These are phyloP conservation scores for Ascidia mentula DNA, from an alignment of 23 tunicate species.

Conservation along the genomic window DNA sequence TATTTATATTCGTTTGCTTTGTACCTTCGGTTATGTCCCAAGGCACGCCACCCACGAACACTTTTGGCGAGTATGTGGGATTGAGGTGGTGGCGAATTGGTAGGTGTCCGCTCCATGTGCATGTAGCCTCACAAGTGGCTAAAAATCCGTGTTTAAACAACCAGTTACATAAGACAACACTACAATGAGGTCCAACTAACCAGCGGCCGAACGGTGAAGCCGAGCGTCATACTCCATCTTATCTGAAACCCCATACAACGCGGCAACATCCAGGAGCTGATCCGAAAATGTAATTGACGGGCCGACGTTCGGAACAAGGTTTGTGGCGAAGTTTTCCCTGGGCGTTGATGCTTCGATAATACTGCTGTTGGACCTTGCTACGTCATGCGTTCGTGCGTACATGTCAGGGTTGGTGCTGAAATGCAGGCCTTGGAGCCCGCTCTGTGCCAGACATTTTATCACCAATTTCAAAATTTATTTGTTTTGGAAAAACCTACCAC, in stretches of 20 bases:
- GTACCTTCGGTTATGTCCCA: conserved; percentile 96
- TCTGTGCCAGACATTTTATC: conserved; percentile 18
- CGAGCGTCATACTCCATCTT: conserved; percentile 94
- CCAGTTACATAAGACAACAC: background rate
- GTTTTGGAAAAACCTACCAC: no score
- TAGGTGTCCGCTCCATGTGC: conserved; percentile 87
- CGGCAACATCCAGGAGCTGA: conserved; percentile 80
- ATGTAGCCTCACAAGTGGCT: conserved; percentile 91
- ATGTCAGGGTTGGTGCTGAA: conserved; percentile 50
- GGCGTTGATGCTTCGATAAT: conserved; percentile 50
- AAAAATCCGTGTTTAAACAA: background rate
- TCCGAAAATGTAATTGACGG: conserved; percentile 55
- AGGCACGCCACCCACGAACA: conserved; percentile 95
- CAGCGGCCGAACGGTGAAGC: conserved; percentile 89
- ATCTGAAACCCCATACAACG: conserved; percentile 87
- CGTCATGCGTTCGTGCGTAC: conserved; percentile 21
- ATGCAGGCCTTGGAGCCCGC: conserved; percentile 72
- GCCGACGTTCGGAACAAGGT: conserved; percentile 7
- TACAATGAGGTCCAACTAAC: conserved; percentile 20
- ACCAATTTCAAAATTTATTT: background rate
- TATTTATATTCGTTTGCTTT: no score
- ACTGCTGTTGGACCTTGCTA: conserved; percentile 18
- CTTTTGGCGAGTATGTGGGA: conserved; percentile 87
- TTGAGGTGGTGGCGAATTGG: conserved; percentile 81
- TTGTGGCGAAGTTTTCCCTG: conserved; percentile 13